Conservation (phyloP, 2,888 invertebrate genomes). For the Dysmachus trigonus region DNA sequence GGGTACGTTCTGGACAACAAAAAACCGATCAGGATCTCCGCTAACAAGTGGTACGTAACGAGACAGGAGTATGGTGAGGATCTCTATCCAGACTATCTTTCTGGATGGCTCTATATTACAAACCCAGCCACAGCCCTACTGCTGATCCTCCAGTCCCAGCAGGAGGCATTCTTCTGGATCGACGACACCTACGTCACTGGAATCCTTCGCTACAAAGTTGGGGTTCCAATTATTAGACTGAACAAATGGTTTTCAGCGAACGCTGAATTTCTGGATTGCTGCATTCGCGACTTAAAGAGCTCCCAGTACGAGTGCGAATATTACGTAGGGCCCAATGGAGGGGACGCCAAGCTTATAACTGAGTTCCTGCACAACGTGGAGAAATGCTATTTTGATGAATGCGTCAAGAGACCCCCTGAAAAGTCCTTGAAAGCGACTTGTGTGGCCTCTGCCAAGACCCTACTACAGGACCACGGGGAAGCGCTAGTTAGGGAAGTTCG, state of each 20-base stretch:
- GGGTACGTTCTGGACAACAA: conserved; percentile 75
- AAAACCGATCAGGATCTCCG: conserved; percentile 71
- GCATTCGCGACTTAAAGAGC: conserved; percentile 71
- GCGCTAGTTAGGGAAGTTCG: conserved; percentile 57
- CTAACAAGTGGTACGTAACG: conserved; percentile 85
- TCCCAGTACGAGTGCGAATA: conserved; percentile 73
- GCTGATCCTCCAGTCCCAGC: conserved; percentile 68
- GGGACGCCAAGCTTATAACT: conserved; percentile 73
- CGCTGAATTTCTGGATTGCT: conserved; percentile 78
- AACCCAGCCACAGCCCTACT: conserved; percentile 71
- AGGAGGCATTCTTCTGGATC: conserved; percentile 85
- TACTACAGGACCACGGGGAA: conserved; percentile 58
- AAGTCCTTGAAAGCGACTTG: conserved; percentile 70
- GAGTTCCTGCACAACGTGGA: conserved; percentile 72
- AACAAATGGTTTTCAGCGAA: conserved; percentile 74
- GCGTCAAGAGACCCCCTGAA: conserved; percentile 66
- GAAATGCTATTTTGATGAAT: conserved; percentile 69
- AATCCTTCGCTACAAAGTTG: conserved; percentile 70
- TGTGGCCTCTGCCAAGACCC: conserved; percentile 65
- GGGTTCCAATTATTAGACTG: conserved; percentile 69
- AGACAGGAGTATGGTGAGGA: conserved; percentile 70
- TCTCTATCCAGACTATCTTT: conserved; percentile 78
- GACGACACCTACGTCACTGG: conserved; percentile 91
- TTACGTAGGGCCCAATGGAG: conserved; percentile 81
- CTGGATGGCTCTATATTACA: conserved; percentile 86